Evolutionary conservation across 2,888 invertebrate species (phyloP), one percentile per base, ranked within the genome.

Genomic region (Leucozona laternaria): DNA sequence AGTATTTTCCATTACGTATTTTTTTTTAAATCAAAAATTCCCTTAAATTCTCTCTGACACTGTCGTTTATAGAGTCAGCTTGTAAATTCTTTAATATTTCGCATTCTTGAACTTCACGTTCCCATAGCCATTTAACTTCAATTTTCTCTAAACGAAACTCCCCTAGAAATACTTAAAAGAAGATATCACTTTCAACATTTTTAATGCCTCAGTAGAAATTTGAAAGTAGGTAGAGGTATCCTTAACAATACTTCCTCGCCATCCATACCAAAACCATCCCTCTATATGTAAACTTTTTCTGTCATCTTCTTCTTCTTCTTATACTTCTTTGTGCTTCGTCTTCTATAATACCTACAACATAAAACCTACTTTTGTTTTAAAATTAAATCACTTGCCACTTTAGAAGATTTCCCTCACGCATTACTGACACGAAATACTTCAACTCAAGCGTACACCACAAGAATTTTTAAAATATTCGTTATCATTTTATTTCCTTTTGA

Each of bases 381-480:
- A 76, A 76, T 76, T 53, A 64, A 76, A 76, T 66, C 75, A 76
- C 75, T 66, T 64, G 75, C 64, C 75, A 76, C 75, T 76, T 76
- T 76, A 57, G 75, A 64, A 76, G 75, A 76, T 76, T 76, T 76
- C 75, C 75, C 75, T 64, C 60, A 66, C 75, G 75, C 75, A 72
- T 48, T 72, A 48, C 72, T 34, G 31, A 50, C 68, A 68, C 66
- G 68, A 68, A 77, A 77, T 66, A 68, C 77, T 77, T 68, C 68
- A 77, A 68, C 68, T 77, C 48, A 77, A 77, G 77, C 68, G 57
- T 77, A 50, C 58, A 70, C 77, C 58, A 34, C 77, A 77, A 58
- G 77, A 77, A 77, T 72, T 82, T 72, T 82, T 53, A 82, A 72
- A 50, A 78, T 78, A 66, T 71, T 72, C 78, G 34, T 77, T 72